Evolutionary conservation across 2,888 invertebrate species (phyloP).

Genomic region (Epirrhoe alternata): DNA sequence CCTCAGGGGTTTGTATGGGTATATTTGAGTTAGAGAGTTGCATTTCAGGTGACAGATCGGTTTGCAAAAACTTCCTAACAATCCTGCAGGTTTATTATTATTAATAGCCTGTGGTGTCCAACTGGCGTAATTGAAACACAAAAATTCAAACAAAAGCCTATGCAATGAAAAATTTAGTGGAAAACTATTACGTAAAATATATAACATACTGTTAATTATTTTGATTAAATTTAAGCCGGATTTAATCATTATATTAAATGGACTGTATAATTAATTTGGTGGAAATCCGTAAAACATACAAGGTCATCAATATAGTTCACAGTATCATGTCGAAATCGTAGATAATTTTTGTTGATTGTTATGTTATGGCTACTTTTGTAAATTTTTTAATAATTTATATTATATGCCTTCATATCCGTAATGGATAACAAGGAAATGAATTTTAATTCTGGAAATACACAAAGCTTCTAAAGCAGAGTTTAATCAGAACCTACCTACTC

Average conservation of each 20-base stretch:
- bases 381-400: background rate
- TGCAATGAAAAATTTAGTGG: background rate
- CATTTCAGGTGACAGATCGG: too few species aligned
- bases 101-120: too few species aligned
- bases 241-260: background rate
- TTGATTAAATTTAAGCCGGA: background rate
- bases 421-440: background rate
- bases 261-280: conserved; percentile 4
- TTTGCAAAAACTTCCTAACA: too few species aligned
- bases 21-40: too few species aligned
- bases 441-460: background rate
- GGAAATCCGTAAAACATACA: background rate
- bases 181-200: background rate
- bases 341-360: background rate
- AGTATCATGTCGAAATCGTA: background rate
- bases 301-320: background rate
- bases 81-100: too few species aligned
- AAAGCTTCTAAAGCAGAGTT: background rate
- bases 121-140: too few species aligned
- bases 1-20: too few species aligned
- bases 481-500: too few species aligned
- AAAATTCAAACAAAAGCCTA: too few species aligned
- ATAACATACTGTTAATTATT: background rate
- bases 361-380: background rate
- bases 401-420: background rate